Evolutionary conservation across 2,113 vertebrate genomes (phyloP).

Genomic region (Colistium nudipinnis): DNA sequence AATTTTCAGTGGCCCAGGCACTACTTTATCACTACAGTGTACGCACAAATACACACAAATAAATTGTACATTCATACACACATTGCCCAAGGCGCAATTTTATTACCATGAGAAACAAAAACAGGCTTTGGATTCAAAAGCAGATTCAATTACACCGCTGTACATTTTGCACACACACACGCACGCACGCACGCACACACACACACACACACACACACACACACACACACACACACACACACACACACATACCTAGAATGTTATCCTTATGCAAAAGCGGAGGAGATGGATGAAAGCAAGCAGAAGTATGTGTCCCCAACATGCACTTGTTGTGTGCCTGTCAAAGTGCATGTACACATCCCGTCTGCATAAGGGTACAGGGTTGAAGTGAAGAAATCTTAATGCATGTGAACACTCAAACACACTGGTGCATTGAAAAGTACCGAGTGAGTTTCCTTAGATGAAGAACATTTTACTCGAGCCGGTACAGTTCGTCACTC

Average conservation of each 20-base stretch:
- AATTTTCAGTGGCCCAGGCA: conserved; percentile 81
- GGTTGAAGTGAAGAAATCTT: conserved; percentile 7
- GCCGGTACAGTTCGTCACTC: too few relatives aligned
- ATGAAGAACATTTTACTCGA: too few relatives aligned
- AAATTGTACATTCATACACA: conserved; percentile 23
- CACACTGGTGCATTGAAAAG: background rate
- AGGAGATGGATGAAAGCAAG: too few relatives aligned
- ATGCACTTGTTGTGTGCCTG: too few relatives aligned
- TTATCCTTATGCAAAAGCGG: background rate
- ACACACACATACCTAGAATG: background rate
- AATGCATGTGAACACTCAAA: background rate
- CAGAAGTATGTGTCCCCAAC: too few relatives aligned
- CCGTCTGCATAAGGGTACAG: background rate
- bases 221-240: background rate
- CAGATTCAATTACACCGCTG: conserved; percentile 46
- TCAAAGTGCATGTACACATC: background rate
- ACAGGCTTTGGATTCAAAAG: conserved; percentile 67
- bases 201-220: background rate
- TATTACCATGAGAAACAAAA: conserved; percentile 78
- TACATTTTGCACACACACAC: conserved; percentile 14
- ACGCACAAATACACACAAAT: conserved; percentile 72
- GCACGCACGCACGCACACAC: background rate
- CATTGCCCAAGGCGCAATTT: conserved; percentile 74
- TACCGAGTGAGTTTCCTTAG: too few relatives aligned
- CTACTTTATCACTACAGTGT: conserved; percentile 79